Evolutionary conservation across 2,888 invertebrate species (phyloP).

Genomic region (Volucella inflata): DNA sequence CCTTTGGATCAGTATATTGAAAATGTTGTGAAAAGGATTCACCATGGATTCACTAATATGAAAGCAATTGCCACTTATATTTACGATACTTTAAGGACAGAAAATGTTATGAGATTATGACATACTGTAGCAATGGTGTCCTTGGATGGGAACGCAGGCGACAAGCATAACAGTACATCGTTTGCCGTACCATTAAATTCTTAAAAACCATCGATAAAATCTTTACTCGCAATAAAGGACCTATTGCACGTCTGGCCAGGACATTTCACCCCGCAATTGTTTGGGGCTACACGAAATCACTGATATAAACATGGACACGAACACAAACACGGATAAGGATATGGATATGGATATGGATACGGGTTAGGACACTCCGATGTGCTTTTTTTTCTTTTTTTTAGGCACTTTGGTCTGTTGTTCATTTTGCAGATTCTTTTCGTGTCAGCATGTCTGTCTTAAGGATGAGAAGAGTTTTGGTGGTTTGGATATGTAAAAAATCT

Average conservation of each 20-base stretch:
- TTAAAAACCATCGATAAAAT: slow-evolving; percentile 72
- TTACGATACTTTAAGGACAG: slow-evolving; percentile 72
- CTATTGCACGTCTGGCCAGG: slow-evolving; percentile 72
- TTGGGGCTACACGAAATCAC: slow-evolving; percentile 32
- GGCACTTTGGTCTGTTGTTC: slow-evolving; percentile 29
- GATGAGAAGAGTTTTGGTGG: slow-evolving; percentile 8
- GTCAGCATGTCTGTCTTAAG: slow-evolving; percentile 57
- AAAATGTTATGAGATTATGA: slow-evolving; percentile 66
- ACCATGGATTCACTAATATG: slow-evolving; percentile 64
- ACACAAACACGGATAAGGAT: too few species aligned
- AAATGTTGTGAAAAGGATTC: slow-evolving; percentile 67
- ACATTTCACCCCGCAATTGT: slow-evolving; percentile 69
- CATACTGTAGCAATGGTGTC: slow-evolving; percentile 28
- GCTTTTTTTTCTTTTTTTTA: not conserved
- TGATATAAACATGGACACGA: too few species aligned
- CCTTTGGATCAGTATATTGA: slow-evolving; percentile 13
- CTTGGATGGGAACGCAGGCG: slow-evolving; percentile 25
- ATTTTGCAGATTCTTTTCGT: slow-evolving; percentile 40
- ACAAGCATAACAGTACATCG: slow-evolving; percentile 57
- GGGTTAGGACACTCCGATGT: not conserved
- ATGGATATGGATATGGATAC: too few species aligned
- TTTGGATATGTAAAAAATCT: slow-evolving; percentile 7
- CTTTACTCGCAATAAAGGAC: slow-evolving; percentile 71
- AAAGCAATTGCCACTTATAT: slow-evolving; percentile 68
- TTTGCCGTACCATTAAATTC: slow-evolving; percentile 73